phyloP scores from a whole-genome alignment of 2,113 vertebrate species.

The cattle (Bos taurus) region DNA sequence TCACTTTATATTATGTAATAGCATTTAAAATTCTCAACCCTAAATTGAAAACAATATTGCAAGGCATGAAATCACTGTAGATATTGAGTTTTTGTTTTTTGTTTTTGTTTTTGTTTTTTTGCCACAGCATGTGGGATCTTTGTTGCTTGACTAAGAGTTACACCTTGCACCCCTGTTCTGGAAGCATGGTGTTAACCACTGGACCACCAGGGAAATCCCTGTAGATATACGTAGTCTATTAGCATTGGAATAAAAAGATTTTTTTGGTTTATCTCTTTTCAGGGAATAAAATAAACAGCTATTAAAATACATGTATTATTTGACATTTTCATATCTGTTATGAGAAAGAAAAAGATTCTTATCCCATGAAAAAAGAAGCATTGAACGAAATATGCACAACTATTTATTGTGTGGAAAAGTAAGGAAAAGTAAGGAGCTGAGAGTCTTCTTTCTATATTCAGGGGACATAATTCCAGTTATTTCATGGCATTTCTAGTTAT shows the following conservation, averaged over 20 bases:
- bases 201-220: neutral
- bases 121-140: neutral
- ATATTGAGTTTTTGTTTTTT: neutral
- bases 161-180: neutral
- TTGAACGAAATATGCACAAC: neutral
- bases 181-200: neutral
- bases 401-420: neutral
- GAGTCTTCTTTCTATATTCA: neutral
- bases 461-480: neutral
- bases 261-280: neutral
- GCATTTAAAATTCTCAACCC: neutral
- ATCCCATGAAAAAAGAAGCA: neutral
- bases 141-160: neutral
- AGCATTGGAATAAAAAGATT: neutral
- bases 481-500: neutral
- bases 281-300: neutral
- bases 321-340: neutral
- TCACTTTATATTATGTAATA: neutral
- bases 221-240: neutral
- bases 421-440: neutral
- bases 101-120: accelerated
- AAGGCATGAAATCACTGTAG: neutral
- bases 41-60: neutral
- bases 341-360: neutral
- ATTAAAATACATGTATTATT: neutral